Evolutionary conservation across 1,140 invertebrate species (phyloP).

Genomic region (Dendroctonus valens): DNA sequence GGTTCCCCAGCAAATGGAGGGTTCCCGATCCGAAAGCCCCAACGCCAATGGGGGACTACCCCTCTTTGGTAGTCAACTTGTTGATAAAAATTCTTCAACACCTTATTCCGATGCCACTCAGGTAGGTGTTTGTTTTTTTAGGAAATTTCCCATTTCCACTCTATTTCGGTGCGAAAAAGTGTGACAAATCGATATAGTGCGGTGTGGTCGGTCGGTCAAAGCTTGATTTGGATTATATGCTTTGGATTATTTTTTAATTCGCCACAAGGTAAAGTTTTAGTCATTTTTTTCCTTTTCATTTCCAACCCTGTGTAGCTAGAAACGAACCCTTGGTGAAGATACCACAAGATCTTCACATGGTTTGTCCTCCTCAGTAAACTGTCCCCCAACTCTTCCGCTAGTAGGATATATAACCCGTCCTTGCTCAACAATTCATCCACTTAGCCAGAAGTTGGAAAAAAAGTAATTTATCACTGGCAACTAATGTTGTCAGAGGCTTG

Average conservation of each 20-base stretch:
- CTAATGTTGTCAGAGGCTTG: too few relatives aligned
- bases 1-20: constrained; percentile 61
- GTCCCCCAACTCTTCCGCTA: too few relatives aligned
- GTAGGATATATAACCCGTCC: too few relatives aligned
- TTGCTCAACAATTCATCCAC: too few relatives aligned
- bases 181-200: constrained; percentile 2
- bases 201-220: background rate
- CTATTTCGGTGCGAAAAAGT: background rate
- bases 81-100: constrained; percentile 86
- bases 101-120: constrained; percentile 96
- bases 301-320: too few relatives aligned
- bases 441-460: too few relatives aligned
- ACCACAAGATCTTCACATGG: too few relatives aligned
- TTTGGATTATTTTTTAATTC: constrained; percentile 7
- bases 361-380: too few relatives aligned
- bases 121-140: constrained; percentile 59
- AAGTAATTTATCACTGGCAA: too few relatives aligned
- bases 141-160: constrained; percentile 4
- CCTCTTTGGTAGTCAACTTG: constrained; percentile 80
- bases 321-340: too few relatives aligned
- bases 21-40: constrained; percentile 53
- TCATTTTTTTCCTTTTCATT: too few relatives aligned
- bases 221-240: constrained; percentile 10
- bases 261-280: background rate
- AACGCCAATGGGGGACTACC: constrained; percentile 50